phyloP scores from a whole-genome alignment of 1,140 invertebrate species.

The Mactra quadrangularis region DNA sequence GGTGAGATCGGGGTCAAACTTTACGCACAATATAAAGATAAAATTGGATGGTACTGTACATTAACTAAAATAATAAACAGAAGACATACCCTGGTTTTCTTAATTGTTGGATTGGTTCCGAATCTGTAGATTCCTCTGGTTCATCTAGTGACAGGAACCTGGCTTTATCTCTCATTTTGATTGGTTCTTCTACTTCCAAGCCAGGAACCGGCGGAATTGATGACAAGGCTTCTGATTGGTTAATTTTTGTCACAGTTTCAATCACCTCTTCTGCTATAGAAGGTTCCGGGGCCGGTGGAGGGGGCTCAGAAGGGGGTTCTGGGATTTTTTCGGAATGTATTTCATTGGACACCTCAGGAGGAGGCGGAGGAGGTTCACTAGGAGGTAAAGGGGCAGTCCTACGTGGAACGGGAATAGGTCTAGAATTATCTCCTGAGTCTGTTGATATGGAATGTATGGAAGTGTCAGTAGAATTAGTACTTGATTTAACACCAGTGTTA shows the following conservation, averaged over 20 bases:
- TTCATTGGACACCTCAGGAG: not conserved
- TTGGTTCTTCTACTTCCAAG: not conserved
- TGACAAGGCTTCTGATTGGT: not conserved
- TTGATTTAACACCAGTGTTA: not conserved
- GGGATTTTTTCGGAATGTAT: not conserved
- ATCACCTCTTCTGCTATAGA: constrained; percentile 7
- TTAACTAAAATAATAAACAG: too few species aligned
- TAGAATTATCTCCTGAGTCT: constrained; percentile 24
- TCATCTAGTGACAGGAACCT: constrained; percentile 47
- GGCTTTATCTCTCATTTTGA: constrained; percentile 19
- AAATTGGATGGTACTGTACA: too few species aligned
- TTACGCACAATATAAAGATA: too few species aligned
- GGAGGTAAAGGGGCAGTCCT: constrained; percentile 47
- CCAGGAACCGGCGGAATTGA: constrained; percentile 16
- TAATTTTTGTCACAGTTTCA: constrained; percentile 16
- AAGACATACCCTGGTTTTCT: constrained; percentile 28
- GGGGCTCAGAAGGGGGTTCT: constrained; percentile 5
- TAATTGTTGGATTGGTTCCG: not conserved
- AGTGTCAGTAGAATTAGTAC: not conserved
- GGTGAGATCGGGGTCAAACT: too few species aligned
- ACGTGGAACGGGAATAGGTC: constrained; percentile 56
- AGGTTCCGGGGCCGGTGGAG: constrained; percentile 14
- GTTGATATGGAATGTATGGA: constrained; percentile 42
- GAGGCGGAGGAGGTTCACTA: constrained; percentile 27
- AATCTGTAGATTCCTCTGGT: constrained; percentile 50